These are phyloP conservation scores for Hemiprocne comata DNA, from an alignment of 2,113 vertebrate species.

Conservation along the genomic window DNA sequence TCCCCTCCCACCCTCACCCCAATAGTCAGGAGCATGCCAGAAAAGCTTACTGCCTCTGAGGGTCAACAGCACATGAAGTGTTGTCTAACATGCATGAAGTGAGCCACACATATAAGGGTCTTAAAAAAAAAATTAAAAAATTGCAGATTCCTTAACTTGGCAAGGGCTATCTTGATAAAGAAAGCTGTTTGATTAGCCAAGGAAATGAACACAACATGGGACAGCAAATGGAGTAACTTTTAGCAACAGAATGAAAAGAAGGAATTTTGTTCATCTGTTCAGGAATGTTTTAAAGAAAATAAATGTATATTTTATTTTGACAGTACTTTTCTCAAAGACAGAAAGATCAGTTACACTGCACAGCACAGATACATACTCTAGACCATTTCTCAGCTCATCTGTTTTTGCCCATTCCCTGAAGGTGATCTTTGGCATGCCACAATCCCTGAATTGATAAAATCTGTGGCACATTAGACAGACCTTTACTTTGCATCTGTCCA, in stretches of 20 bases:
- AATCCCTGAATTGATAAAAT: not conserved
- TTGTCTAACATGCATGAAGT: not conserved
- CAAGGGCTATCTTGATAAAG: not conserved
- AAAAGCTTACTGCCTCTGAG: slow-evolving; percentile 12
- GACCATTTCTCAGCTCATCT: not conserved
- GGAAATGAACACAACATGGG: not conserved
- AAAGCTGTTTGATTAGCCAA: not conserved
- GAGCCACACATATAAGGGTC: not conserved
- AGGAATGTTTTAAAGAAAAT: not conserved
- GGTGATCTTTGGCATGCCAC: not conserved
- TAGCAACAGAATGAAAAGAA: not conserved
- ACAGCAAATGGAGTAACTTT: not conserved
- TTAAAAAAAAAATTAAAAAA: not conserved
- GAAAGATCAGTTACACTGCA: not conserved
- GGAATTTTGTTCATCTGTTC: not conserved
- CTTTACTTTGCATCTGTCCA: not conserved
- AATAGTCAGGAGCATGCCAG: not conserved
- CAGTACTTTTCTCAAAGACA: not conserved
- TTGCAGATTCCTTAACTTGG: not conserved
- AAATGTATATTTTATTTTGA: not conserved
- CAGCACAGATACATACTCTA: not conserved
- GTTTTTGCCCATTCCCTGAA: not conserved
- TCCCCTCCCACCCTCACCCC: not conserved
- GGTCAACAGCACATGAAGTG: not conserved
- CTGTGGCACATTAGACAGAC: not conserved